phyloP scores from a whole-genome alignment of 2,113 vertebrate species.

The Oostethus manadensis region DNA sequence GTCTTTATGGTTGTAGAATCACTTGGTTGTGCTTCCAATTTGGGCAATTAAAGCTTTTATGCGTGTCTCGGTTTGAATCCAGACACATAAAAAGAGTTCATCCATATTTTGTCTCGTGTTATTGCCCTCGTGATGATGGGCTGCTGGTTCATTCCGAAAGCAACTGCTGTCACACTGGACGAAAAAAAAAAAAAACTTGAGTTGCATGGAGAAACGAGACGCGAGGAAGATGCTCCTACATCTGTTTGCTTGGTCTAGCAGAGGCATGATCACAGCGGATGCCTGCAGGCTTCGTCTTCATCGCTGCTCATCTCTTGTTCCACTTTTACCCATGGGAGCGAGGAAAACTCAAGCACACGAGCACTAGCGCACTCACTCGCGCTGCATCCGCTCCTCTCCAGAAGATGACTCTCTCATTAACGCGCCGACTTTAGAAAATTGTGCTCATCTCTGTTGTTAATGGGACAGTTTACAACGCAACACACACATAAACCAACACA shows the following conservation, averaged over 20 bases:
- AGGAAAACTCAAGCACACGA: constrained; percentile 16
- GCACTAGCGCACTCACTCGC: constrained; percentile 7
- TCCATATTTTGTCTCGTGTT: constrained; percentile 17
- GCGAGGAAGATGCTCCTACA: constrained; percentile 21
- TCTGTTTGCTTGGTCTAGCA: constrained; percentile 56
- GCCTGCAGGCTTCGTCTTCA: constrained; percentile 48
- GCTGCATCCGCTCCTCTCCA: constrained; percentile 8
- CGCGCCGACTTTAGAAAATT: constrained; percentile 30
- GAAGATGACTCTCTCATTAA: constrained; percentile 47
- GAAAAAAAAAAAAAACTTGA: constrained; percentile 4
- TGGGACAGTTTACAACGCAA: constrained; percentile 48
- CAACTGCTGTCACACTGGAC: constrained; percentile 35
- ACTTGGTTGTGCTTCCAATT: constrained; percentile 4
- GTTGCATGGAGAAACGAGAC: constrained; percentile 1
- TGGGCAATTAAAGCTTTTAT: constrained; percentile 31
- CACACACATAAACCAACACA: constrained; percentile 24
- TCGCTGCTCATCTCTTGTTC: constrained; percentile 42
- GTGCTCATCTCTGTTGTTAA: constrained; percentile 48
- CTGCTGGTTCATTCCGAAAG: constrained; percentile 21
- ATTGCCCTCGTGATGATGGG: constrained; percentile 17
- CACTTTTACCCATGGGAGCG: constrained; percentile 37
- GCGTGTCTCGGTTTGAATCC: constrained; percentile 22
- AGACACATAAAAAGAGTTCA: constrained; percentile 21
- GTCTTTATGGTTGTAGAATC: neutral
- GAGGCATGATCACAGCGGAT: constrained; percentile 48